Percentiles rank a stretch among this genome's conserved stretches.
Conservation (phyloP, 2,113 vertebrate genomes). For the Pelusios castaneus region DNA sequence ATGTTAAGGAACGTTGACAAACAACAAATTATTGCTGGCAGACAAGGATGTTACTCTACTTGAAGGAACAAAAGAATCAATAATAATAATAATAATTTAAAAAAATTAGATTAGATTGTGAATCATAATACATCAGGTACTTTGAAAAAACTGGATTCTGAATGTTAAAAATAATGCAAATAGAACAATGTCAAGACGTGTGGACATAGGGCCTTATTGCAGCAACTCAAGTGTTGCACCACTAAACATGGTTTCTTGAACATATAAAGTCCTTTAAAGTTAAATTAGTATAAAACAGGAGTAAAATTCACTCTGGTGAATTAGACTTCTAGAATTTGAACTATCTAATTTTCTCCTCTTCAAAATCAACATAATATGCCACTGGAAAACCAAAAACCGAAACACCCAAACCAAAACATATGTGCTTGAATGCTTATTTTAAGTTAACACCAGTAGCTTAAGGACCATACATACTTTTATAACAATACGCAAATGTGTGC, state of each 20-base stretch:
- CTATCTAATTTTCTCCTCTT: not conserved
- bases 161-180: not conserved
- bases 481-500: not conserved
- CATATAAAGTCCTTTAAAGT: not conserved
- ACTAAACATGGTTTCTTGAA: not conserved
- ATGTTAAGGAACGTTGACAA: slow-evolving; percentile 80
- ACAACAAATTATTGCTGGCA: not conserved
- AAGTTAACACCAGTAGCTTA: not conserved
- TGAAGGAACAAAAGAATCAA: not conserved
- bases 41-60: not conserved
- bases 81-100: too few species aligned
- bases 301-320: not conserved
- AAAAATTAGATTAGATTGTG: not conserved
- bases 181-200: accelerated
- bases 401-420: not conserved
- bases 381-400: not conserved
- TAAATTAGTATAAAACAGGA: not conserved
- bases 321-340: not conserved
- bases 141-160: not conserved
- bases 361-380: not conserved
- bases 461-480: accelerated
- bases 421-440: not conserved
- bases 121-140: not conserved
- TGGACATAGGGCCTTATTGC: not conserved
- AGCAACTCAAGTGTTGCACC: not conserved